Conservation (phyloP, 2,113 vertebrate genomes). For the Xiphorhynchus elegans region DNA sequence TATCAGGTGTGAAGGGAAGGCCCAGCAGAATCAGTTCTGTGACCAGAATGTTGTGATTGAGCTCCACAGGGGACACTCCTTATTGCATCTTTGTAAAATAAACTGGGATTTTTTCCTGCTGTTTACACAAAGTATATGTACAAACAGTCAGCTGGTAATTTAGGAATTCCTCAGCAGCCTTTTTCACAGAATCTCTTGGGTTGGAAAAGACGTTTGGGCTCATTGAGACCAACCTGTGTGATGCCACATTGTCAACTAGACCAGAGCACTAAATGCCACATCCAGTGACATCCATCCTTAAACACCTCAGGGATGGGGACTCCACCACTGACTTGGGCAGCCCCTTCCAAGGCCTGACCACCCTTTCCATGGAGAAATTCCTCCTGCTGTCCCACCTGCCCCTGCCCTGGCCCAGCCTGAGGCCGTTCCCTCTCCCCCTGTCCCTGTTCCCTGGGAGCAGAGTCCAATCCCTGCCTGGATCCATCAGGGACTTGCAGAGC, state of each 20-base stretch:
- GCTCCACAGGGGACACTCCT: not conserved
- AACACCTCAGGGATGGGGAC: not conserved
- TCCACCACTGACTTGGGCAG: not conserved
- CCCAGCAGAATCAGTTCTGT: not conserved
- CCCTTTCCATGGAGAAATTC: not conserved
- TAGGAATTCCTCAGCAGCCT: not conserved
- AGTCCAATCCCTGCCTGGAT: not conserved
- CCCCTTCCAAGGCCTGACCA: not conserved
- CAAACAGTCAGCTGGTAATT: not conserved
- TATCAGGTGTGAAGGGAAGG: not conserved
- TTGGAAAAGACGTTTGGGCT: not conserved
- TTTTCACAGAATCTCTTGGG: not conserved
- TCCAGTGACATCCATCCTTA: not conserved
- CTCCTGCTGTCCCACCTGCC: not conserved
- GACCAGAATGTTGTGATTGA: not conserved
- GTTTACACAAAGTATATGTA: not conserved
- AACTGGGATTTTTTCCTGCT: not conserved
- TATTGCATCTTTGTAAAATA: not conserved
- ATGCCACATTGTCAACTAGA: not conserved
- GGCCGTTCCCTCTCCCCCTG: not conserved
- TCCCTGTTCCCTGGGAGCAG: not conserved
- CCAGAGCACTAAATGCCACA: not conserved
- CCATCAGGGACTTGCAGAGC: not conserved
- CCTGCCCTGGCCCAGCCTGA: not conserved
- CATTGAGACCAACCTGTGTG: not conserved